These are phyloP conservation scores for Vicugna pacos DNA, from an alignment of 2,113 vertebrate genomes.

Conservation along the genomic window DNA sequence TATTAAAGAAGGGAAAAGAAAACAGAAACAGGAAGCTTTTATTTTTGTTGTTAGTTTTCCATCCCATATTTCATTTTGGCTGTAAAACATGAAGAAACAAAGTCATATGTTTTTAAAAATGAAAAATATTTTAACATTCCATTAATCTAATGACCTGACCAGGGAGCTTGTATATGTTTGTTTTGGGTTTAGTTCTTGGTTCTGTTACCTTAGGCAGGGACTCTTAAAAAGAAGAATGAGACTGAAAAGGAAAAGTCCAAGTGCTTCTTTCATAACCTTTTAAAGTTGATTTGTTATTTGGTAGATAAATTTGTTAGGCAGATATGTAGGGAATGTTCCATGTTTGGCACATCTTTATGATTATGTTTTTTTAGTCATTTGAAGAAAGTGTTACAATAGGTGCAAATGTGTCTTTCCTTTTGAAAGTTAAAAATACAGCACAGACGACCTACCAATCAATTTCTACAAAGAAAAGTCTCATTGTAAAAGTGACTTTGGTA, in stretches of 20 bases:
- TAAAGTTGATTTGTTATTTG: background rate
- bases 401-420: slow-evolving; percentile 21
- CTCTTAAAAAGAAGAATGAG: slow-evolving; percentile 10
- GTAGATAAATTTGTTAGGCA: background rate
- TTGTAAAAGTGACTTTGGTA: background rate
- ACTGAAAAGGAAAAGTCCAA: background rate
- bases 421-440: slow-evolving; percentile 55
- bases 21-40: slow-evolving; percentile 12
- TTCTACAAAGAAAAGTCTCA: background rate
- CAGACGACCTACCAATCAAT: background rate
- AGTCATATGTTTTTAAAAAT: slow-evolving; percentile 60
- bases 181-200: slow-evolving; percentile 54
- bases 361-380: slow-evolving; percentile 12
- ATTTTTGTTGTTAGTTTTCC: slow-evolving; percentile 52
- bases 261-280: background rate
- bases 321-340: background rate
- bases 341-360: slow-evolving; percentile 37
- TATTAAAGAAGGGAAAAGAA: background rate
- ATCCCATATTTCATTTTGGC: slow-evolving; percentile 13
- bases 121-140: slow-evolving; percentile 61
- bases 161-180: slow-evolving; percentile 23
- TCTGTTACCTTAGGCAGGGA: background rate
- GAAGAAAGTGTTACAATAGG: background rate
- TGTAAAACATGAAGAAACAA: slow-evolving; percentile 42
- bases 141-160: slow-evolving; percentile 39